A percentile compares a stretch with the other conserved stretches of the same genome.
Evolutionary conservation across 2,113 vertebrate species (phyloP).

Genomic region (Lepidothrix coronata): DNA sequence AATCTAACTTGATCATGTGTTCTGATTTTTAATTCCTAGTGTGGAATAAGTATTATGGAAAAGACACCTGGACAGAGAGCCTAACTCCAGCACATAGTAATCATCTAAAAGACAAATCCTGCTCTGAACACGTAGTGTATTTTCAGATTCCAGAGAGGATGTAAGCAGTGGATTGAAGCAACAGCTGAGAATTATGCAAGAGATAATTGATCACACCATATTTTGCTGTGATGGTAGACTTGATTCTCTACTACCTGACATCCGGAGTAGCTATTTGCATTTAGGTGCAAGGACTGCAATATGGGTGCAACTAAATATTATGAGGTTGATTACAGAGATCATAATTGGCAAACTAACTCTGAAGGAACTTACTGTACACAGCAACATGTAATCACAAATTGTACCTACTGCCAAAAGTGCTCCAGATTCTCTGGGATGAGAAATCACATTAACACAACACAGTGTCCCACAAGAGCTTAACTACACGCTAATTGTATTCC

Average conservation of each 20-base stretch:
- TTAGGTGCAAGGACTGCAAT: neutral
- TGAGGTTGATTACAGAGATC: neutral
- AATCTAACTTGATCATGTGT: fast-evolving
- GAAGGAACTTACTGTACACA: neutral
- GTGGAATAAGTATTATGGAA: neutral
- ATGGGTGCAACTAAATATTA: neutral
- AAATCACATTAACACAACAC: neutral
- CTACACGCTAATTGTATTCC: neutral
- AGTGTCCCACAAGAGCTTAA: neutral
- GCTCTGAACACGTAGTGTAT: neutral
- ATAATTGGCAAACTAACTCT: neutral
- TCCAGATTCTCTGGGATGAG: neutral
- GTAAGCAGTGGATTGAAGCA: neutral
- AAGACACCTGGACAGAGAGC: neutral
- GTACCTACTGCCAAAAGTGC: neutral
- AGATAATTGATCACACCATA: neutral
- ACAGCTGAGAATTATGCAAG: neutral
- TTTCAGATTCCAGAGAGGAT: neutral
- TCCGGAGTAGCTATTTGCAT: fast-evolving
- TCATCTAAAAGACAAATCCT: neutral
- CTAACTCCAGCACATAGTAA: neutral
- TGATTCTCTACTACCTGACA: neutral
- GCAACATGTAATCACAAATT: fast-evolving
- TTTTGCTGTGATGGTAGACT: neutral
- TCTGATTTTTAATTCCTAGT: neutral